Evolutionary conservation across 2,113 vertebrate genomes (phyloP).

Genomic region (Pomatorhinus ruficollis): DNA sequence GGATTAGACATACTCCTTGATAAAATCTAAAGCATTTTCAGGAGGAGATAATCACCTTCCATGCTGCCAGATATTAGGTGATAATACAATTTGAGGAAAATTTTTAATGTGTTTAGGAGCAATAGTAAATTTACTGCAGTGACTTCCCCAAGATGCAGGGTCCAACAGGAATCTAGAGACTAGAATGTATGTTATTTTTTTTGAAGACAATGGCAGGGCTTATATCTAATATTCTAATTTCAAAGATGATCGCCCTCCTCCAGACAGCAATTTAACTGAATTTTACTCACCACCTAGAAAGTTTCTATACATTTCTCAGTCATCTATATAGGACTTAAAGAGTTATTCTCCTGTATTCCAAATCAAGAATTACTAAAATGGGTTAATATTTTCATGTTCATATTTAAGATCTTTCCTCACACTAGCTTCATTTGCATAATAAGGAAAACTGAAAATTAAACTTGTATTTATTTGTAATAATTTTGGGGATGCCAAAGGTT

Average conservation of each 20-base stretch:
- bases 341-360: neutral
- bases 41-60: neutral
- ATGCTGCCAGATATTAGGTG: neutral
- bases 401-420: neutral
- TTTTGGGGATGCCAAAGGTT: neutral
- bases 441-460: neutral
- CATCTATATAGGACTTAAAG: neutral
- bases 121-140: neutral
- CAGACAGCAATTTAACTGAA: neutral
- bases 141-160: neutral
- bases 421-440: fast-evolving
- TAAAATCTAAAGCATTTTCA: neutral
- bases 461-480: neutral
- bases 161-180: neutral
- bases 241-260: neutral
- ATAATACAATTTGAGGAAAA: neutral
- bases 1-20: neutral
- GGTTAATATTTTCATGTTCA: neutral
- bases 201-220: neutral
- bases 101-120: neutral
- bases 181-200: neutral
- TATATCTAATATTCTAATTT: neutral
- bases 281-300: neutral
- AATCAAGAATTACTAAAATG: neutral
- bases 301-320: neutral